phyloP scores from a whole-genome alignment of 2,113 vertebrate species.

The Pithys albifrons region DNA sequence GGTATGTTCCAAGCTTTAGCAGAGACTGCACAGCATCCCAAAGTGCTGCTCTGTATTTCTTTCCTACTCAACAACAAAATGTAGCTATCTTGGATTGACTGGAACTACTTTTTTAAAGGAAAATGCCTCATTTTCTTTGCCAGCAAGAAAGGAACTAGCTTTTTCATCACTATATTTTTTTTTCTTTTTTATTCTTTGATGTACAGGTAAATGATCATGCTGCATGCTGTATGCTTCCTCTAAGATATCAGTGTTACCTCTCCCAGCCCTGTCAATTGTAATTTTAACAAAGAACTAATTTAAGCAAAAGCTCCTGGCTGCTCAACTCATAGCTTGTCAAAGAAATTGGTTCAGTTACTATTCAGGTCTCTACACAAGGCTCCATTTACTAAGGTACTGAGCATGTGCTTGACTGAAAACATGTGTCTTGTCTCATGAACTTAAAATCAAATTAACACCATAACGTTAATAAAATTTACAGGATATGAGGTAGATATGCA shows the following conservation, averaged over 20 bases:
- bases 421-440: neutral
- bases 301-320: neutral
- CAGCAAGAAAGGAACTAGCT: neutral
- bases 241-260: neutral
- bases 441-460: neutral
- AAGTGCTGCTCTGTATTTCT: neutral
- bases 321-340: neutral
- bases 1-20: neutral
- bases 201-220: neutral
- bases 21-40: neutral
- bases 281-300: neutral
- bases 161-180: neutral
- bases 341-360: constrained; percentile 7
- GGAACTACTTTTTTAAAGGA: neutral
- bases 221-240: neutral
- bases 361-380: neutral
- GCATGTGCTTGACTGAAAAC: neutral
- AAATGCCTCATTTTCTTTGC: neutral
- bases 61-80: neutral
- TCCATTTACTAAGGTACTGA: neutral
- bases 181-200: neutral
- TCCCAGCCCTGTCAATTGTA: neutral
- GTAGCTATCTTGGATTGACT: neutral
- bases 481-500: neutral
- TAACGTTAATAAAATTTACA: neutral